Evolutionary conservation across 2,113 vertebrate species (phyloP), one percentile per base, ranked within the genome.

Genomic region (Pica pica): DNA sequence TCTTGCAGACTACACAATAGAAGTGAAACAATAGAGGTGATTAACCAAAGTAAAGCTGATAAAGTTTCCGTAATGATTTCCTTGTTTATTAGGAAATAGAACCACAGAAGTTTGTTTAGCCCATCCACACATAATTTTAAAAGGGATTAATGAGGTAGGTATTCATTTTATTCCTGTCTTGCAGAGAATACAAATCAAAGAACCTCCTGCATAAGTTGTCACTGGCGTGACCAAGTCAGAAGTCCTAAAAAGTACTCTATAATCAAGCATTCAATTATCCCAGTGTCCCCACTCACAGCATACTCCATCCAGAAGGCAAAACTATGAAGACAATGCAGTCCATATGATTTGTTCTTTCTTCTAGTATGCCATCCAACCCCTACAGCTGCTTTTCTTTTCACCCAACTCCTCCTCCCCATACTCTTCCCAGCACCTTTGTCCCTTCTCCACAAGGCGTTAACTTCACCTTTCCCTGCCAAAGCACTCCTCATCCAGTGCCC

Each of bases 41-140:
- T 97, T 97, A 97, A 93, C 71, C 76, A 94, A 81, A 9, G 37
- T 47, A 89, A 96, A 97, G 56, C 67, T 97, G 86, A 94, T 89
- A 97, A 95, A 97, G 68, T 87, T 93, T 94, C 95, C 56, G 27
- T 24, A 94, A 85, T 60, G 4, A 90, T 53, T 92, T 97, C 46
- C 35, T 61, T 82, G 28, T 79, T 96, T 96, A 64, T 92, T 93
- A 95, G 94, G 71, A 97, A 97, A 88, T 57, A 90, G 77, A 96
- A 92, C 67, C 17, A 10, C 53, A 68, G 10, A 89, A 73, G 24
- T 91, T 88, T 70, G 42, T 56, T 83, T 97, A 95, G 94, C 56
- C 41, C 73, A 90, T 93, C 37, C 13, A 57, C 35, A 31, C 10
- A 55, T 41, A 39, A 20, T 47, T 94, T 94, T 89, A 17, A 94